phyloP scores from a whole-genome alignment of 2,797 vertebrate species.

The Champsocephalus esox region DNA sequence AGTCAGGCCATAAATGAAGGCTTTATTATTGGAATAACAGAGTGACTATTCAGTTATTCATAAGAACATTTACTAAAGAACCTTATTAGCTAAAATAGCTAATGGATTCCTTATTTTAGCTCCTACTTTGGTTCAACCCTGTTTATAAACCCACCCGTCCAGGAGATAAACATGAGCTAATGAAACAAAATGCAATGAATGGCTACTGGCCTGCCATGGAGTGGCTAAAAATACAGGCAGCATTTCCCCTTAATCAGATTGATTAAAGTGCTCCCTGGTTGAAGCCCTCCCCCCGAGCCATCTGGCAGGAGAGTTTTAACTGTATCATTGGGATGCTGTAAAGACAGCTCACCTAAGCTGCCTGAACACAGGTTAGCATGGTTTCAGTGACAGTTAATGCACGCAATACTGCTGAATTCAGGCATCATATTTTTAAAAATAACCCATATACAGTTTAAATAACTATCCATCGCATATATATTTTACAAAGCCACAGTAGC shows the following conservation, averaged over 20 bases:
- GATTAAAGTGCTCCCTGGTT: conserved; percentile 82
- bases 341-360: conserved; percentile 70
- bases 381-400: conserved; percentile 47
- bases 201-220: conserved; percentile 71
- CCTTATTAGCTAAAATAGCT: conserved; percentile 36
- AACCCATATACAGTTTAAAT: background rate
- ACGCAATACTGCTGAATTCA: background rate
- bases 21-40: conserved; percentile 27
- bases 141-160: conserved; percentile 58
- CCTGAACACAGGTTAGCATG: conserved; percentile 52
- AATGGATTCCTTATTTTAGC: conserved; percentile 20
- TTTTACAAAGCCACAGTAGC: background rate
- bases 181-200: conserved; percentile 82
- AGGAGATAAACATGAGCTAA: conserved; percentile 72
- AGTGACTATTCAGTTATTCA: conserved; percentile 26
- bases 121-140: conserved; percentile 30
- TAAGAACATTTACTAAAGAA: conserved; percentile 22
- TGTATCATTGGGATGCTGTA: conserved; percentile 67
- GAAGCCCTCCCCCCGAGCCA: conserved; percentile 78
- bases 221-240: conserved; percentile 84
- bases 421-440: background rate
- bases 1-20: conserved; percentile 12
- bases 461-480: background rate
- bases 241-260: conserved; percentile 86
- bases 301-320: conserved; percentile 78